These are phyloP conservation scores for Schlechtendalia chinensis DNA, from an alignment of 1,140 invertebrate genomes.

Conservation along the genomic window DNA sequence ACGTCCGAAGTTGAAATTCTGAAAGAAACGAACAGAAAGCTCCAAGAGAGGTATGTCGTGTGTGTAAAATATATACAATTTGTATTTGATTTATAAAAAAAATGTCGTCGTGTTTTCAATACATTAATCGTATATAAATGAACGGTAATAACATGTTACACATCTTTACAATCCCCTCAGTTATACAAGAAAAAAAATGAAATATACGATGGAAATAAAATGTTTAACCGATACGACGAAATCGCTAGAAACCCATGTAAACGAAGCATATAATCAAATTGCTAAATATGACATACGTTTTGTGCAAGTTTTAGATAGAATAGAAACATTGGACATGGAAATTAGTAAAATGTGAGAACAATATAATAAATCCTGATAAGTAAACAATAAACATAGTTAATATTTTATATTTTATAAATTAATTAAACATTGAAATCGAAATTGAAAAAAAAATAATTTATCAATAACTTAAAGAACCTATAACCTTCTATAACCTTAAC, in stretches of 20 bases:
- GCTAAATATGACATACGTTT: not conserved
- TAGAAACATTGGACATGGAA: constrained; percentile 30
- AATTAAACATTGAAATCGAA: too few species aligned
- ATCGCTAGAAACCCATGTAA: constrained; percentile 27
- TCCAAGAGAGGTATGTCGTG: constrained; percentile 9
- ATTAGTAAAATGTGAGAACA: constrained; percentile 33
- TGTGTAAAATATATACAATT: not conserved
- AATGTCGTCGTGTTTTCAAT: too few species aligned
- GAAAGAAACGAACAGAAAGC: constrained; percentile 17
- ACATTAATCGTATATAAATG: not conserved
- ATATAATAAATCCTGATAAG: not conserved
- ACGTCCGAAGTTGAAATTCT: not conserved
- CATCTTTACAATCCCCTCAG: not conserved
- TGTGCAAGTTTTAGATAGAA: not conserved
- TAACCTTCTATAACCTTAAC: too few species aligned
- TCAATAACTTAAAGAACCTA: too few species aligned
- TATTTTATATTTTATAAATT: too few species aligned
- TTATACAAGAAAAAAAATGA: constrained; percentile 21
- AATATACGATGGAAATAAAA: constrained; percentile 1
- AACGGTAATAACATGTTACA: too few species aligned
- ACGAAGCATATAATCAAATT: constrained; percentile 5
- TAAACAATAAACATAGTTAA: not conserved
- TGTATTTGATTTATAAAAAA: too few species aligned
- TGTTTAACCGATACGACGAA: not conserved
- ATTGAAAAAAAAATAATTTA: too few species aligned